Evolutionary conservation across 2,888 invertebrate genomes (phyloP), one percentile per base, ranked within the genome.

Genomic region (Xestia rhomboidea): DNA sequence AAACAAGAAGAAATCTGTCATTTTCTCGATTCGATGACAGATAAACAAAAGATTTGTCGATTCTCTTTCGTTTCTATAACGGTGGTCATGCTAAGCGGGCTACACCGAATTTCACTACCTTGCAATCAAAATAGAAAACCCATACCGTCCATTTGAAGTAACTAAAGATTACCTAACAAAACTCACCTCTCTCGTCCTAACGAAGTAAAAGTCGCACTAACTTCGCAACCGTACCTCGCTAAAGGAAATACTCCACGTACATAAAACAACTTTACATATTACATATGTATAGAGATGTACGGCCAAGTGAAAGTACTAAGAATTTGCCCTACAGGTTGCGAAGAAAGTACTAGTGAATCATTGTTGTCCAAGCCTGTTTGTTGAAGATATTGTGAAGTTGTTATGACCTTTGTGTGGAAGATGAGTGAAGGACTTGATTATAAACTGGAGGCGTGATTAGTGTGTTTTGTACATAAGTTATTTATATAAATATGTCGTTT

Each of bases 301-400:
- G 13, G 34, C 13, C 7, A 69, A 73, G 83, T 54, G 83, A 83
- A 83, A 83, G 83, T 81, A 70, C 44, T n/a, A 57, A 24, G 38
- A 11, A 63, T 54, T 11, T 5, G 70, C 72, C 82, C 82, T 85
- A 49, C 62, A 68, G 82, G 64, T 73, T 66, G 6, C 15, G 18
- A 76, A 57, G 77, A 83, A 83, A 83, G 85, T 85, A 41, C 13
- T 27, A 81, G 71, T 70, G 71, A 76, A 6, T 57, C 62, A 76
- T 57, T 69, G 41, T 68, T 41, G 70, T 34, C 11, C 13, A 15
- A 27, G 41, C 46, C 21, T 38, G 57, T 62, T 76, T 49, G 51
- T 46, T 44, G 60, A 34, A 34, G 6, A 60, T 60, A 34, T 64
- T 66, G 24, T 54, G 51, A 10, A 51, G 24, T 11, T 24, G 51